Evolutionary conservation across 1,140 invertebrate species (phyloP).

Genomic region (Panagrolaimus sp.): DNA sequence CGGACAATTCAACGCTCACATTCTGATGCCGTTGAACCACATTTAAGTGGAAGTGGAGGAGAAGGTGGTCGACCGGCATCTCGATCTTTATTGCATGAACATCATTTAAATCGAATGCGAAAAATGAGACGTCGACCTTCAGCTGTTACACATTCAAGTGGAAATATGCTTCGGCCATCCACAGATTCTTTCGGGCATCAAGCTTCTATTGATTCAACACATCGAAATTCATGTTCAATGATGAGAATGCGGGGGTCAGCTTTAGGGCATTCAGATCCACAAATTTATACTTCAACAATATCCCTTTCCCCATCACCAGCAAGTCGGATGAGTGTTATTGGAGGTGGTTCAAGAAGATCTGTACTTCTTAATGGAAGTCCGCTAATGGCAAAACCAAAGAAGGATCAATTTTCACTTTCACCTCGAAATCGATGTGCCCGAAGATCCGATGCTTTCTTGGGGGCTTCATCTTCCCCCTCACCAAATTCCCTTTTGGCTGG

Average conservation of each 20-base stretch:
- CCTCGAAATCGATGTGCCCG: neutral
- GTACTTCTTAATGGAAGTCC: neutral
- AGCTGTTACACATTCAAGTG: conserved; percentile 14
- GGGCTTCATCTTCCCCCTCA: conserved; percentile 12
- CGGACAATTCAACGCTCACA: conserved; percentile 31
- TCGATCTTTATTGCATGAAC: conserved; percentile 19
- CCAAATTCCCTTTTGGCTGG: conserved; percentile 1
- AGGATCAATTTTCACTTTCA: neutral
- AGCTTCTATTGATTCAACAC: neutral
- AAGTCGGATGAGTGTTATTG: conserved; percentile 23
- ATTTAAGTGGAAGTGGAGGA: neutral
- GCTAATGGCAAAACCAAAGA: neutral
- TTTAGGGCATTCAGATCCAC: conserved; percentile 58
- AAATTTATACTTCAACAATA: conserved; percentile 44
- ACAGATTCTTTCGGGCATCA: conserved; percentile 26
- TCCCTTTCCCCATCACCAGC: conserved; percentile 20
- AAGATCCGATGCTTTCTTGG: conserved; percentile 2
- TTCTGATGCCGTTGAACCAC: conserved; percentile 13
- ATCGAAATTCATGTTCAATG: neutral
- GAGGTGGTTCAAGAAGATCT: neutral
- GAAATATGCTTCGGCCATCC: neutral
- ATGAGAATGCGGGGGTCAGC: conserved; percentile 44
- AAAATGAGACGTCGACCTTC: conserved; percentile 31
- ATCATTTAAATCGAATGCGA: conserved; percentile 25
- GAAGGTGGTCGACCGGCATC: no score